phyloP scores from a whole-genome alignment of 2,888 invertebrate genomes.

The Tenodera sinensis region DNA sequence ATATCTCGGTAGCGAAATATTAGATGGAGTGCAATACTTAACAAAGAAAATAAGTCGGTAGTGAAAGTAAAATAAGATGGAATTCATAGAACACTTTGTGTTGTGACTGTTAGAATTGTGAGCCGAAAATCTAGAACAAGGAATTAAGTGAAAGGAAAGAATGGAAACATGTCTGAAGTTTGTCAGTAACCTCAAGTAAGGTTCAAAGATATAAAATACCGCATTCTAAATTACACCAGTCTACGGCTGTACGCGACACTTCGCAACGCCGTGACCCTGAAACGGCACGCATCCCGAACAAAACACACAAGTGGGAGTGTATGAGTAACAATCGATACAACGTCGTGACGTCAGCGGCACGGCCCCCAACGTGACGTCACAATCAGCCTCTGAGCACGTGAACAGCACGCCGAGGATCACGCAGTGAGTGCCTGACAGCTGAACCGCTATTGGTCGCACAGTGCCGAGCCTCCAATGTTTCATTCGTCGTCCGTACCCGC shows the following conservation, averaged over 20 bases:
- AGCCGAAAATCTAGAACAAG: no score
- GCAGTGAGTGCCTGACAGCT: constrained; percentile 70
- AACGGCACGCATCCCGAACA: background rate
- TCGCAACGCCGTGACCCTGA: background rate
- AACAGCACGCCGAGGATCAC: constrained; percentile 74
- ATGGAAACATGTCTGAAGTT: no score
- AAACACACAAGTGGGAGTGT: background rate
- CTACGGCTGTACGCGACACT: background rate
- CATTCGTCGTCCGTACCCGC: constrained; percentile 19
- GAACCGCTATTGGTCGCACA: constrained; percentile 52
- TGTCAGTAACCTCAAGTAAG: no score
- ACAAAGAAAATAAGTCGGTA: no score
- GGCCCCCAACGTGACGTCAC: constrained; percentile 54
- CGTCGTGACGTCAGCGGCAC: constrained; percentile 23
- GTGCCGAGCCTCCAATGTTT: constrained; percentile 38
- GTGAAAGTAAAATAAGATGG: no score
- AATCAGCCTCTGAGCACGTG: constrained; percentile 81
- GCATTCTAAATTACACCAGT: no score
- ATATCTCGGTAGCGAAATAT: no score
- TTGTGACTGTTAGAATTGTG: no score
- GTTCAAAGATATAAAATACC: no score
- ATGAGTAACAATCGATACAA: constrained; percentile 7
- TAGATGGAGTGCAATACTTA: no score
- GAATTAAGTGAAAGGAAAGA: no score
- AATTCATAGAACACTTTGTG: no score